phyloP scores from a whole-genome alignment of 2,113 vertebrate species.

The Dipodomys ordii region DNA sequence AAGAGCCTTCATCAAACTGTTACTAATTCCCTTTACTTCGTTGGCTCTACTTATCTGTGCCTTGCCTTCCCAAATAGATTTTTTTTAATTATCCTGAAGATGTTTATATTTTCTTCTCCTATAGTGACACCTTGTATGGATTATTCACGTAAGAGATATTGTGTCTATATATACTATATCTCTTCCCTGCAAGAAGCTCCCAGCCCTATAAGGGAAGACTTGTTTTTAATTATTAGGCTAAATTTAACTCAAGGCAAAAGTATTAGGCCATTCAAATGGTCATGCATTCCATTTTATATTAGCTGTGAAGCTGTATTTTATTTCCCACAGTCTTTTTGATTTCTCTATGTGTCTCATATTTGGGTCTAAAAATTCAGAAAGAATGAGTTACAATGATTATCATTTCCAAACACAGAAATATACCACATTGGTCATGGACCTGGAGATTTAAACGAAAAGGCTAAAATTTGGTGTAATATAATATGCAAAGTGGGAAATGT shows the following conservation, averaged over 20 bases:
- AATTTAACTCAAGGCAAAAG: neutral
- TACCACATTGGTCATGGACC: neutral
- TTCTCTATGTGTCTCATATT: neutral
- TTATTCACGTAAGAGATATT: neutral
- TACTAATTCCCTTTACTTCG: neutral
- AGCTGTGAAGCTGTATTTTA: neutral
- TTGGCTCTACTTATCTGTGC: neutral
- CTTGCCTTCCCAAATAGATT: neutral
- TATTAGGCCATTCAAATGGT: neutral
- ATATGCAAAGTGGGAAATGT: neutral
- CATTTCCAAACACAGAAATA: neutral
- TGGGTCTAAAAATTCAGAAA: neutral
- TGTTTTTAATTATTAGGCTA: neutral
- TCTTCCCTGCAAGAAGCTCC: accelerated
- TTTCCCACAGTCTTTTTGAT: neutral
- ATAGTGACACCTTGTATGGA: neutral
- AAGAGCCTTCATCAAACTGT: neutral
- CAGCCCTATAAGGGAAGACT: neutral
- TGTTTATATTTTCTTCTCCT: neutral
- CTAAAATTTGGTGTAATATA: neutral
- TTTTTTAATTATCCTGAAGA: neutral
- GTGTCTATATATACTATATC: neutral
- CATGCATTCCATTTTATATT: neutral
- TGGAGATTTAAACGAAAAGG: neutral
- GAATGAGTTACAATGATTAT: neutral